phyloP scores from a whole-genome alignment of 2,888 invertebrate genomes.

The Tortricodes alternella region DNA sequence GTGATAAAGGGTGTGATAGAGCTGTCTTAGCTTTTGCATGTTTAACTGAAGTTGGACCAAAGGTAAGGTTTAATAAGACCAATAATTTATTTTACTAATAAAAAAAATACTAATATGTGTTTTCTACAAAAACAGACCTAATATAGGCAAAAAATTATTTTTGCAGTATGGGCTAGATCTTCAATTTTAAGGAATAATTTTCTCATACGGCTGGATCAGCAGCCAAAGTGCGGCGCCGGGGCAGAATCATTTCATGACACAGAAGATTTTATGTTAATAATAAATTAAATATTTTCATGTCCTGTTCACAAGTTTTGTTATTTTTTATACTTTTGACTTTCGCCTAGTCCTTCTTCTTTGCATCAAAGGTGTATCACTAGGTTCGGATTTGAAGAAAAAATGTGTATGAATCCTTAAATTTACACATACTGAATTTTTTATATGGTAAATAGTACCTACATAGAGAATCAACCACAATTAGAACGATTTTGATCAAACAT shows the following conservation, averaged over 20 bases:
- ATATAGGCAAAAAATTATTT: slow-evolving; percentile 19
- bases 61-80: slow-evolving; percentile 42
- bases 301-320: slow-evolving; percentile 6
- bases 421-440: too few relatives aligned
- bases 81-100: neutral
- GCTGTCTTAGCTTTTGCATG: slow-evolving; percentile 56
- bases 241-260: slow-evolving; percentile 23
- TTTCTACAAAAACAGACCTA: too few relatives aligned
- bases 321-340: neutral
- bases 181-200: slow-evolving; percentile 39
- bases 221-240: neutral
- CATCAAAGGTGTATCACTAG: too few relatives aligned
- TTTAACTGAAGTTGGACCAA: slow-evolving; percentile 50
- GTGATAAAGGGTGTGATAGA: slow-evolving; percentile 54
- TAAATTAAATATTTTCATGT: slow-evolving; percentile 13
- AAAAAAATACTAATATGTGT: too few relatives aligned
- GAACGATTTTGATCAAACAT: too few relatives aligned
- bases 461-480: too few relatives aligned
- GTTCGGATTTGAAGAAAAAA: too few relatives aligned
- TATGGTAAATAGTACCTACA: too few relatives aligned
- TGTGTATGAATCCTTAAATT: too few relatives aligned
- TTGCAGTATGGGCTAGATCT: slow-evolving; percentile 55
- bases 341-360: neutral
- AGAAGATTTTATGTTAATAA: neutral
- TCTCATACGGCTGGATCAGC: neutral